Conservation (phyloP, 2,113 vertebrate species). For the Taxidea taxus region DNA sequence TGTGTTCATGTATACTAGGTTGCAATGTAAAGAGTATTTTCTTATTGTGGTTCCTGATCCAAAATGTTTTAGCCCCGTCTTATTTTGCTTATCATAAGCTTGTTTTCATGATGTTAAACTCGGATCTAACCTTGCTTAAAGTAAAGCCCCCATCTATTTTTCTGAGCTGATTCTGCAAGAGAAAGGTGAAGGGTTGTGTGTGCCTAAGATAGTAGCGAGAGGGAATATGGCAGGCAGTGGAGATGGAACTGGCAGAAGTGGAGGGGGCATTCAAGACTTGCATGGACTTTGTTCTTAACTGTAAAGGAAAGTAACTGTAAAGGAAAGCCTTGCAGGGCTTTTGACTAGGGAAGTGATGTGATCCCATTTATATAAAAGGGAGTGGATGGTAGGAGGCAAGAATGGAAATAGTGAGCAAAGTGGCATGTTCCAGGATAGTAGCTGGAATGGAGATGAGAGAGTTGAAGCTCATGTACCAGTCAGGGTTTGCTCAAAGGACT, state of each 20-base stretch:
- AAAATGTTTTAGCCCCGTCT: not conserved
- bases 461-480: not conserved
- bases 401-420: not conserved
- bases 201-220: not conserved
- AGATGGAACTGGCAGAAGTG: not conserved
- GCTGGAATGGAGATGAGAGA: not conserved
- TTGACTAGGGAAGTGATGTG: not conserved
- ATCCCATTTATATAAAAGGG: not conserved
- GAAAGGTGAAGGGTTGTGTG: not conserved
- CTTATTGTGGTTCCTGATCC: not conserved
- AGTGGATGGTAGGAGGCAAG: not conserved
- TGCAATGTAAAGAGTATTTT: not conserved
- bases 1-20: no score
- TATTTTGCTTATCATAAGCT: not conserved
- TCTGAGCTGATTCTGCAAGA: not conserved
- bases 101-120: not conserved
- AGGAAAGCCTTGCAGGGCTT: not conserved
- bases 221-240: not conserved
- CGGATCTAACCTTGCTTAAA: not conserved
- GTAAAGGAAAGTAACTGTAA: not conserved
- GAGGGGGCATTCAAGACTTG: not conserved
- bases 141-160: not conserved
- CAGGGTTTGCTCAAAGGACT: not conserved
- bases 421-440: not conserved
- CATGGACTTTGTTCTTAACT: not conserved